These are phyloP conservation scores for Cepphus grylle DNA, from an alignment of 2,113 vertebrate genomes.

Conservation along the genomic window DNA sequence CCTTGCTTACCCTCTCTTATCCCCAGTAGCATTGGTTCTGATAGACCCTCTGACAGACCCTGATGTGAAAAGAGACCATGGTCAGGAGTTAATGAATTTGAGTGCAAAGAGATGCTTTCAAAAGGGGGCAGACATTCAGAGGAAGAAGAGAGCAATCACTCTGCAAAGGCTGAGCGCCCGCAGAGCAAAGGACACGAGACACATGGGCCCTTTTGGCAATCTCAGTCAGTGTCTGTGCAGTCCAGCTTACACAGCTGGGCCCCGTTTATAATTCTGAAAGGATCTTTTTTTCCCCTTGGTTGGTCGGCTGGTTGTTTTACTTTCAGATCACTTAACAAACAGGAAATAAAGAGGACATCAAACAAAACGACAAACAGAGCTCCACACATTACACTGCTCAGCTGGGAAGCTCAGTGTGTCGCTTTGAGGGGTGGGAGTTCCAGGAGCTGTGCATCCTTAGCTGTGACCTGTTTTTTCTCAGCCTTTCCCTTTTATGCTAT, in stretches of 20 bases:
- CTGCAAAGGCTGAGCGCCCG: not conserved
- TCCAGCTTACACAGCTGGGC: constrained; percentile 36
- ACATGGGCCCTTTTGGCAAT: not conserved
- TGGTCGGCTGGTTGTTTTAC: not conserved
- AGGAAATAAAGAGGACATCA: constrained; percentile 39
- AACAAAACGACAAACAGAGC: constrained; percentile 2
- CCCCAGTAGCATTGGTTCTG: not conserved
- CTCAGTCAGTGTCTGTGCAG: not conserved
- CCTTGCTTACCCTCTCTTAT: not conserved
- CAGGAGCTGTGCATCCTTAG: not conserved
- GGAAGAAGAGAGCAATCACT: not conserved
- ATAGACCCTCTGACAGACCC: not conserved
- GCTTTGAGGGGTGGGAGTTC: not conserved
- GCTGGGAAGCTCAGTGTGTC: not conserved
- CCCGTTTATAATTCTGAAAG: not conserved
- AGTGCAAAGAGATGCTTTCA: not conserved
- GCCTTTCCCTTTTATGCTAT: not conserved
- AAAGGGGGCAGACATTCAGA: not conserved
- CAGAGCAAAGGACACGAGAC: rapidly evolving
- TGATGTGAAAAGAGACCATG: no score
- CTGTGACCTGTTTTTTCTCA: not conserved
- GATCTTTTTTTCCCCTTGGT: not conserved
- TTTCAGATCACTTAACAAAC: constrained; percentile 52
- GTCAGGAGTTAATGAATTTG: not conserved
- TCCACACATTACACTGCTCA: not conserved